Percentiles rank a stretch among this genome's conserved stretches.
phyloP scores from a whole-genome alignment of 2,797 vertebrate genomes.

The Hypotaenidia okinawae region DNA sequence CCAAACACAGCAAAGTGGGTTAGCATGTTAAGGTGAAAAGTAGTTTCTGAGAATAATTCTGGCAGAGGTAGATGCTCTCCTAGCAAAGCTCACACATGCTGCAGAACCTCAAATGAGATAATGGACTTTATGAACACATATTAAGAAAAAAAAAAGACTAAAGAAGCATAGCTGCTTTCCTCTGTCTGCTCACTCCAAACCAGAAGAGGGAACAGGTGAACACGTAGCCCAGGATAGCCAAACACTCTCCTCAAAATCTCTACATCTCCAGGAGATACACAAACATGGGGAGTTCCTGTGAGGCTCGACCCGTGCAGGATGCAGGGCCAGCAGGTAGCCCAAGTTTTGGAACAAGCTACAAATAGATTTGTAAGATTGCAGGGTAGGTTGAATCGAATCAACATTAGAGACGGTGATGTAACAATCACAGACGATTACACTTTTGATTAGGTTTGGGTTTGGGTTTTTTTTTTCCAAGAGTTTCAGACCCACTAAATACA shows the following conservation, averaged over 20 bases:
- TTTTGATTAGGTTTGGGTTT: neutral
- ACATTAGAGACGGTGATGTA: neutral
- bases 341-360: neutral
- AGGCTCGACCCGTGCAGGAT: accelerated
- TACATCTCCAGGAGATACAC: accelerated
- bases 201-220: neutral
- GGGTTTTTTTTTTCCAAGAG: neutral
- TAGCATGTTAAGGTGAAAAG: neutral
- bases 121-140: neutral
- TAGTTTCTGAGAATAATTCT: neutral
- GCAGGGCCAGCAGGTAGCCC: too few species aligned
- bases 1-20: neutral
- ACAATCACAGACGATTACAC: neutral
- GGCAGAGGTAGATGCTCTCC: neutral
- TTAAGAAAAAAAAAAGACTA: neutral
- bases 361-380: neutral
- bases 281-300: neutral
- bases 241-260: neutral
- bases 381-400: neutral
- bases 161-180: neutral
- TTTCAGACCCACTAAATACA: neutral
- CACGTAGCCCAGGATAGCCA: neutral
- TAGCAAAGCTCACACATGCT: neutral
- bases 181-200: too few species aligned
- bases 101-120: neutral